Evolutionary conservation across 2,888 invertebrate species (phyloP).

Genomic region (Parthenolecanium corni): DNA sequence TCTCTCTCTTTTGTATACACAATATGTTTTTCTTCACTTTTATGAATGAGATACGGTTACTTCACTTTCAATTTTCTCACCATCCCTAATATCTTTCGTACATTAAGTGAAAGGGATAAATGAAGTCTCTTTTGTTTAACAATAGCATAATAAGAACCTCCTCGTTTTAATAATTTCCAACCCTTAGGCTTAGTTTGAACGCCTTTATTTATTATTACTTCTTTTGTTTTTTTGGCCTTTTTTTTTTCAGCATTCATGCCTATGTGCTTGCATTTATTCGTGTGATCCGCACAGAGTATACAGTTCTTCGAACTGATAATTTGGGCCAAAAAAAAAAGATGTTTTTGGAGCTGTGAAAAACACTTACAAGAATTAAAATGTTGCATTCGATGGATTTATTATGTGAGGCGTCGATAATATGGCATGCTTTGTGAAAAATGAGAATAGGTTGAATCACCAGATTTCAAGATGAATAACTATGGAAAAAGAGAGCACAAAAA

Average conservation of each 20-base stretch:
- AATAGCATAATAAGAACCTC: conserved; percentile 19
- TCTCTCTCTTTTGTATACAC: neutral
- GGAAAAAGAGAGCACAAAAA: too few relatives aligned
- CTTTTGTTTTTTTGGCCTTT: neutral
- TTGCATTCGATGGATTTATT: neutral
- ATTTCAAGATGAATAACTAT: too few relatives aligned
- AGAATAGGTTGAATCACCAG: too few relatives aligned
- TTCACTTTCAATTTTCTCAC: conserved; percentile 22
- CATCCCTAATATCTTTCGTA: neutral
- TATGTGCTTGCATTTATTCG: neutral
- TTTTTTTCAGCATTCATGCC: neutral
- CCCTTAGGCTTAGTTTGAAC: neutral
- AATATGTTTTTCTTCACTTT: neutral
- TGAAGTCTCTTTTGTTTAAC: conserved; percentile 16
- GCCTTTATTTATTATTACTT: neutral
- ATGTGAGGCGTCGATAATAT: too few relatives aligned
- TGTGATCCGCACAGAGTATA: neutral
- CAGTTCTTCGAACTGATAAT: neutral
- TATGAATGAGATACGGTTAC: conserved; percentile 16
- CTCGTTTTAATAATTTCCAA: conserved; percentile 19
- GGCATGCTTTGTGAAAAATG: too few relatives aligned
- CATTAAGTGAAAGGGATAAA: conserved; percentile 14
- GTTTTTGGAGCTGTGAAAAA: neutral
- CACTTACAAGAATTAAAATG: neutral
- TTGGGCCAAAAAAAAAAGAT: neutral